phyloP scores from a whole-genome alignment of 2,113 vertebrate genomes.

The Cololabis saira region DNA sequence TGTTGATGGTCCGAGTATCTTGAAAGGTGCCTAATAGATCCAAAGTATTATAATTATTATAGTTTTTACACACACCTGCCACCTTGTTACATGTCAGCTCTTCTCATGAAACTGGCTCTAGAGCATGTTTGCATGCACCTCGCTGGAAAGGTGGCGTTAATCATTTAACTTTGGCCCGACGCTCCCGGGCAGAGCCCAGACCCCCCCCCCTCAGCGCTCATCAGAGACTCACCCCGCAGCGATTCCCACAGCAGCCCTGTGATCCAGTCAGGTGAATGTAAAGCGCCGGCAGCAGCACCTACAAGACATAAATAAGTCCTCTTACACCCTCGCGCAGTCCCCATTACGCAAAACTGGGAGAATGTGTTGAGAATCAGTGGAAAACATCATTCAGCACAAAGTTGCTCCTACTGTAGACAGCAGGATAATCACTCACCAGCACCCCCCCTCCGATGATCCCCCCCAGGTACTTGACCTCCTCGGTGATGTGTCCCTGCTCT shows the following conservation, averaged over 20 bases:
- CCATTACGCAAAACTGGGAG: too few species aligned
- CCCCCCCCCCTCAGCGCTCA: not conserved
- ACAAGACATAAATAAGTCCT: not conserved
- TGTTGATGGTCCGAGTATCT: too few species aligned
- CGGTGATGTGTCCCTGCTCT: constrained; percentile 72
- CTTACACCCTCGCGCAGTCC: too few species aligned
- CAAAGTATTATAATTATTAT: too few species aligned
- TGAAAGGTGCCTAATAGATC: too few species aligned
- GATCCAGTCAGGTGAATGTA: constrained; percentile 82
- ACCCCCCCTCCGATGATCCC: constrained; percentile 83
- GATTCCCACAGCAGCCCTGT: constrained; percentile 82
- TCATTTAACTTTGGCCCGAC: not conserved
- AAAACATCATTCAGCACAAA: too few species aligned
- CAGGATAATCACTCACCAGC: constrained; percentile 75
- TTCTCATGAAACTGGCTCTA: too few species aligned
- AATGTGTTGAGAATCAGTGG: too few species aligned
- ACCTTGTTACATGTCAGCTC: too few species aligned
- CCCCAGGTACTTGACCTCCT: constrained; percentile 85
- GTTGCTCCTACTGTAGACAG: not conserved
- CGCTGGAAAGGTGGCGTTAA: not conserved
- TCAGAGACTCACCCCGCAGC: constrained; percentile 83
- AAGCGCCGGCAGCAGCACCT: constrained; percentile 83
- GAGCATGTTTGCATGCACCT: not conserved
- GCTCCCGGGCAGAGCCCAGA: not conserved
- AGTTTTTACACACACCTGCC: too few species aligned